Conservation (phyloP, 2,888 invertebrate genomes). For the Cinara cedri region DNA sequence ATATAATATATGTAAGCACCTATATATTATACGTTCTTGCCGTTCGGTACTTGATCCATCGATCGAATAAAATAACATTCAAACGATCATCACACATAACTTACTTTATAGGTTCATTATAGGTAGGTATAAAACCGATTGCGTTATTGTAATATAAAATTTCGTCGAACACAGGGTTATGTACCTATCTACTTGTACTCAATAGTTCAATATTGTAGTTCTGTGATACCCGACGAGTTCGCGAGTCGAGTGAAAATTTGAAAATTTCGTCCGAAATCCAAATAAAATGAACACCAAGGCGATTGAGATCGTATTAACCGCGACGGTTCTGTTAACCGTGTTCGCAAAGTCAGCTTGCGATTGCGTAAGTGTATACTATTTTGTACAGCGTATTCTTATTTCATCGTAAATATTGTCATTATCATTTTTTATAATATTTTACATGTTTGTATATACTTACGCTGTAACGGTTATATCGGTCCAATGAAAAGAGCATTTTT, state of each 20-base stretch:
- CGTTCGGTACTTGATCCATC: background rate
- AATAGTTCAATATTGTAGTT: background rate
- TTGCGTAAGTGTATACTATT: slow-evolving; percentile 16
- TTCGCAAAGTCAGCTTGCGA: background rate
- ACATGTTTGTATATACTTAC: too few relatives aligned
- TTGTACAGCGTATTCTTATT: background rate
- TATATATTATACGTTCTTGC: too few relatives aligned
- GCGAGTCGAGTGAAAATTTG: background rate
- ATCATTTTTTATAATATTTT: background rate
- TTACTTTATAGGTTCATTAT: background rate
- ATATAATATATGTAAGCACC: too few relatives aligned
- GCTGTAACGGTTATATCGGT: too few relatives aligned
- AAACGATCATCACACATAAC: too few relatives aligned
- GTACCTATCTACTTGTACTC: too few relatives aligned
- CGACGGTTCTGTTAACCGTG: background rate
- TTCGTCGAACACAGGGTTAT: too few relatives aligned
- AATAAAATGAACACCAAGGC: background rate
- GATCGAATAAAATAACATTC: background rate
- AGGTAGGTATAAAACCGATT: background rate
- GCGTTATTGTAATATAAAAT: background rate
- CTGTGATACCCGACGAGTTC: background rate
- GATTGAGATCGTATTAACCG: background rate
- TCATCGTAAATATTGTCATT: background rate
- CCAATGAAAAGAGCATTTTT: too few relatives aligned
- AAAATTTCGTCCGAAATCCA: too few relatives aligned